These are phyloP conservation scores for Orthosia cruda DNA, from an alignment of 2,888 invertebrate genomes.

Conservation along the genomic window DNA sequence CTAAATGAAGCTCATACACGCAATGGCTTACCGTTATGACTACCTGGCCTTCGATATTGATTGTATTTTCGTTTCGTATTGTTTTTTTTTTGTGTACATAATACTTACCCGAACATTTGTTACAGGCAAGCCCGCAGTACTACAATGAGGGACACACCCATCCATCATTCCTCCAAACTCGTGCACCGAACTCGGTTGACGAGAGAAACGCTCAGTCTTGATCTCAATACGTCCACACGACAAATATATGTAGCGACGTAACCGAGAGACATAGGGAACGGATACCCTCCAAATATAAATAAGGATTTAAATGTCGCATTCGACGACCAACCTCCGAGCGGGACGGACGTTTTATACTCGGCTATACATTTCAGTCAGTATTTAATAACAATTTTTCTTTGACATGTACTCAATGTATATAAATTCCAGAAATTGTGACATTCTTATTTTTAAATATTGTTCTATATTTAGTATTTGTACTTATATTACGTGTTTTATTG, in stretches of 20 bases:
- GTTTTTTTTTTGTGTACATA: neutral
- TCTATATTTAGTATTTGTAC: constrained; percentile 59
- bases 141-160: constrained; percentile 75
- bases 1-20: too few relatives aligned
- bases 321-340: constrained; percentile 28
- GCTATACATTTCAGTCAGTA: constrained; percentile 65
- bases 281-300: constrained; percentile 79
- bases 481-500: constrained; percentile 48
- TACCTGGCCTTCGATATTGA: too few relatives aligned
- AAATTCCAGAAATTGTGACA: constrained; percentile 36
- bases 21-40: too few relatives aligned
- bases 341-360: constrained; percentile 42
- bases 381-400: constrained; percentile 46
- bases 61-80: too few relatives aligned
- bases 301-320: constrained; percentile 62
- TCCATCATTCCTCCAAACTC: constrained; percentile 58
- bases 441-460: constrained; percentile 46
- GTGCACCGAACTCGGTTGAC: constrained; percentile 67
- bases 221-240: constrained; percentile 87
- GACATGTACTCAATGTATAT: constrained; percentile 50
- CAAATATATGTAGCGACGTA: constrained; percentile 76
- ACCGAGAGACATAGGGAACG: constrained; percentile 68
- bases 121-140: constrained; percentile 82
- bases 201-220: constrained; percentile 82
- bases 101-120: constrained; percentile 44